A percentile compares a stretch with the other conserved stretches of the same genome.
Evolutionary conservation across 2,113 vertebrate genomes (phyloP).

Genomic region (Furnarius figulus): DNA sequence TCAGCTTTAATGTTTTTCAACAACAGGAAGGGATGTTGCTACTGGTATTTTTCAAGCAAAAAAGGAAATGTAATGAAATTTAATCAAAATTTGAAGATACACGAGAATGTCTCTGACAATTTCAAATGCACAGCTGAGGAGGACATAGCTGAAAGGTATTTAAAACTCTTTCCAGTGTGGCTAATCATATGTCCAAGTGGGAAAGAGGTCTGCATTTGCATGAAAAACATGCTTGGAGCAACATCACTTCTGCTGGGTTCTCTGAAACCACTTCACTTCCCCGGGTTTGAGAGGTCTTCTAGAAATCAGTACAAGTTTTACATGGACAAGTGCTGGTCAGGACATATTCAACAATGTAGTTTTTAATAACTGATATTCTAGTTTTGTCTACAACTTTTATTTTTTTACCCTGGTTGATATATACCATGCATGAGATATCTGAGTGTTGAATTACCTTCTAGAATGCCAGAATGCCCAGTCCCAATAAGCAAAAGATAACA

Average conservation of each 20-base stretch:
- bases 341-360: neutral
- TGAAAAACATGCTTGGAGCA: neutral
- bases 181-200: neutral
- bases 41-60: neutral
- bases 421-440: neutral
- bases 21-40: neutral
- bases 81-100: neutral
- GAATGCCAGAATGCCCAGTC: neutral
- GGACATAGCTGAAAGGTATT: neutral
- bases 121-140: neutral
- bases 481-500: neutral
- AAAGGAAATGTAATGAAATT: neutral
- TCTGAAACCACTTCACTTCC: neutral
- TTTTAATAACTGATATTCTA: neutral
- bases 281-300: neutral
- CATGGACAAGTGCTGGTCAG: neutral
- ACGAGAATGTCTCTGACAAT: neutral
- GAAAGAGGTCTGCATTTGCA: neutral
- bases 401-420: neutral
- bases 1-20: neutral
- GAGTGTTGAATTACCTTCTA: neutral
- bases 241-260: neutral
- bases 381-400: neutral
- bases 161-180: neutral
- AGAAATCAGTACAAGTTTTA: neutral